Evolutionary conservation across 2,797 vertebrate genomes (phyloP).

Genomic region (Thripadectes ignobilis): DNA sequence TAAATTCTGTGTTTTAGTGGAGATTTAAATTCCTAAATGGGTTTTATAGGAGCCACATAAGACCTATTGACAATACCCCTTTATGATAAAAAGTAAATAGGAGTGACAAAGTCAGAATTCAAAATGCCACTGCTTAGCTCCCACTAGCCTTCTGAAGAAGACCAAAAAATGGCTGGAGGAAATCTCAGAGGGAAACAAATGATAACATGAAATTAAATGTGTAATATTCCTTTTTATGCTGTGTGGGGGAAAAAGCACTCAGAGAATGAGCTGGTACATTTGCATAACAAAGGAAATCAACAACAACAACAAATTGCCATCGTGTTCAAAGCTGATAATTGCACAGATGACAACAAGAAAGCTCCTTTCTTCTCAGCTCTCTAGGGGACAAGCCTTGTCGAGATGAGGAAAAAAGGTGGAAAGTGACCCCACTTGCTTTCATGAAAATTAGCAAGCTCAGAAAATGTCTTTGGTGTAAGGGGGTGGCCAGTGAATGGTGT

Average conservation of each 20-base stretch:
- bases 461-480: slow-evolving; percentile 36
- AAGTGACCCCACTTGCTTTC: slow-evolving; percentile 66
- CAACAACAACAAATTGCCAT: slow-evolving; percentile 82
- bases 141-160: background rate
- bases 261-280: slow-evolving; percentile 66
- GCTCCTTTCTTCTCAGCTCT: slow-evolving; percentile 59
- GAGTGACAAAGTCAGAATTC: slow-evolving; percentile 68
- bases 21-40: slow-evolving; percentile 72
- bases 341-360: slow-evolving; percentile 73
- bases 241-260: slow-evolving; percentile 15
- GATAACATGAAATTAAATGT: slow-evolving; percentile 72
- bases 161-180: slow-evolving; percentile 43
- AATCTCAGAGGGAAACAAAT: slow-evolving; percentile 48
- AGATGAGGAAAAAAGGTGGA: slow-evolving; percentile 48
- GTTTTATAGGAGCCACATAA: slow-evolving; percentile 69
- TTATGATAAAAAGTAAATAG: slow-evolving; percentile 73
- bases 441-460: slow-evolving; percentile 58
- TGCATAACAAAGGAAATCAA: slow-evolving; percentile 82
- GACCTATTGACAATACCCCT: slow-evolving; percentile 68
- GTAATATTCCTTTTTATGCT: slow-evolving; percentile 66
- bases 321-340: slow-evolving; percentile 76
- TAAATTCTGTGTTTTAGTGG: slow-evolving; percentile 65
- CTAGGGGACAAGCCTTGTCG: background rate
- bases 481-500: slow-evolving; percentile 6
- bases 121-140: slow-evolving; percentile 40